These are phyloP conservation scores for Anthoscopus minutus DNA, from an alignment of 2,113 vertebrate species.

Conservation along the genomic window DNA sequence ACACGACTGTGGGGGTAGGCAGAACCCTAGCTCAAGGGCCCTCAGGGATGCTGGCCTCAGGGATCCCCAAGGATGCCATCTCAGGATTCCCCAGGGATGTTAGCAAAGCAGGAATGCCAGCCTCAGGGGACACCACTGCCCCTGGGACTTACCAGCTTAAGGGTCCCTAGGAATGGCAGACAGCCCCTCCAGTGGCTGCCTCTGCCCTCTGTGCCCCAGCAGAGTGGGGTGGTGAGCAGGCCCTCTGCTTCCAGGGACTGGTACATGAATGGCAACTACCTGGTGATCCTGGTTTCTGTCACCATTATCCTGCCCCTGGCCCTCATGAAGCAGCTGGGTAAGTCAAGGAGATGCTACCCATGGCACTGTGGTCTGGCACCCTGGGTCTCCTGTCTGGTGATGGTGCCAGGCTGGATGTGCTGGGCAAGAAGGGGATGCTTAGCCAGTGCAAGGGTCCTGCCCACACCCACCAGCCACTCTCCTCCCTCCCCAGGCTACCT, in stretches of 20 bases:
- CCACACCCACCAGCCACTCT: neutral
- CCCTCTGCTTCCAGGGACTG: constrained; percentile 78
- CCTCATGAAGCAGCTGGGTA: constrained; percentile 96
- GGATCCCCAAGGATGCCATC: neutral
- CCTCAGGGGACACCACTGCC: neutral
- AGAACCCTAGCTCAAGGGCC: neutral
- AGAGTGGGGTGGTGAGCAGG: neutral
- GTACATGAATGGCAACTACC: constrained; percentile 96
- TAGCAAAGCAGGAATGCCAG: neutral
- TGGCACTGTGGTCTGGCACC: neutral
- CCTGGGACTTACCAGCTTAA: neutral
- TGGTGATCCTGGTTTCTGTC: constrained; percentile 89
- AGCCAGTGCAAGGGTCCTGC: neutral
- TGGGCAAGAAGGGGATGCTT: neutral
- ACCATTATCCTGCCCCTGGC: constrained; percentile 88
- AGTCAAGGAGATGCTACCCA: constrained; percentile 28
- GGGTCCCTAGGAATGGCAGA: neutral
- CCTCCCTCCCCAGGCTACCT: constrained; percentile 82
- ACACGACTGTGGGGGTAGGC: neutral
- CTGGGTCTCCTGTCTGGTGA: accelerated
- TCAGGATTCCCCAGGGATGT: neutral
- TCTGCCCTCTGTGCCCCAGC: neutral
- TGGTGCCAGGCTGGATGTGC: neutral
- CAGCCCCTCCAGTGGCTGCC: neutral
- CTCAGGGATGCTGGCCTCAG: neutral